Evolutionary conservation across 2,797 vertebrate genomes (phyloP), one percentile per base, ranked within the genome.

Genomic region (Chaetophractus vellerosus): DNA sequence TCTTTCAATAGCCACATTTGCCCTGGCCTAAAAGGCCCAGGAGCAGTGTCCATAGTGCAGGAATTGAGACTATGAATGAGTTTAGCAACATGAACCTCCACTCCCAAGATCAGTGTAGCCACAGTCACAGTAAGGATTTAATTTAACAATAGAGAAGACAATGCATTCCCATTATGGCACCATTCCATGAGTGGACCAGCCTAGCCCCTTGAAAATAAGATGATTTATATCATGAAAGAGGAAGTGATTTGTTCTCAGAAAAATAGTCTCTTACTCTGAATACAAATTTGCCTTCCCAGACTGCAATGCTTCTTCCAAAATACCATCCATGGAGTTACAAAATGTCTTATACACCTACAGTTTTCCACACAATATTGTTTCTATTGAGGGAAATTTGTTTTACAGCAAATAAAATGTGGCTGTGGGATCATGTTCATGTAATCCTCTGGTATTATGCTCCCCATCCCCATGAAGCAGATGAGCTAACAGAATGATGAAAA

Each of bases 241-340:
- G 11, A 50, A 48, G 5, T 16, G 11, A 38, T 38, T 50, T 92
- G 28, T 94, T 90, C 52, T 90, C 33, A 28, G 10, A 55, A 15
- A 78, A 88, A 63, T 2, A 88, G 72, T 48, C 31, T 45, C 28
- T 69, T 50, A 59, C 11, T 41, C 72, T 75, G 74, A 91, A 23
- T 50, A 66, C 23, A 33, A 1, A 52, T 45, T 72, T 92, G 36
- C 69, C n/a, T 72, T 16, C 5, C 59, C 38, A 59, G 41, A 14
- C 36, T 61, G 16, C n/a, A 72, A 9, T 38, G 21, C 14, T 82
- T 78, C 45, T 87, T 28, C 52, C 92, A 91, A 82, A 88, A 83
- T 14, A 45, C 26, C 61, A 9, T 36, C 84, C 48, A 12, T 63
- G 31, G 16, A 79, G 15, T 68, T 83, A 80, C n/a, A 26, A 72